phyloP scores from a whole-genome alignment of 2,797 vertebrate species.

The Halcyon leucocephala region DNA sequence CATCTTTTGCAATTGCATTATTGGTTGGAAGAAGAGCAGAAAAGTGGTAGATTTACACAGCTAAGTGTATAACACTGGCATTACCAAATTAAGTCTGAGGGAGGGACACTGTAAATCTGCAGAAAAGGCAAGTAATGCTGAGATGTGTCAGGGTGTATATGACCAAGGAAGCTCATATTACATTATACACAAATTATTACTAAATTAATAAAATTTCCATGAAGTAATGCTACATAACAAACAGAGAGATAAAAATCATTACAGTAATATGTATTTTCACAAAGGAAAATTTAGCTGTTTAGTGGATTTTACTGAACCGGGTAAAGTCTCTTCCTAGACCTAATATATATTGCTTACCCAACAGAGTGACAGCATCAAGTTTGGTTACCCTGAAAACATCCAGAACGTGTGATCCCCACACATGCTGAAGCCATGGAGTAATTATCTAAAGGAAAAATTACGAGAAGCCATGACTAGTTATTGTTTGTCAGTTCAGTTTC shows the following conservation, averaged over 20 bases:
- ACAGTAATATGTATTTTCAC: neutral
- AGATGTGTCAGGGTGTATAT: neutral
- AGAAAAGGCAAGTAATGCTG: neutral
- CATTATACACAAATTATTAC: neutral
- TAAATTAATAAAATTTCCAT: neutral
- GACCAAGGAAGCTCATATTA: neutral
- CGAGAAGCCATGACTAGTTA: neutral
- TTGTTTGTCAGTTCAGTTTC: neutral
- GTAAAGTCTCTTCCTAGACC: neutral
- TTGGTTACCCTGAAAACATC: neutral
- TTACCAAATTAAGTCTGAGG: neutral
- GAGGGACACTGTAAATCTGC: neutral
- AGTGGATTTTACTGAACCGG: neutral
- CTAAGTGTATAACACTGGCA: neutral
- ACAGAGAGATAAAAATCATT: neutral
- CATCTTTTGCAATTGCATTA: neutral
- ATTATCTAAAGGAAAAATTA: neutral
- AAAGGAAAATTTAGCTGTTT: neutral
- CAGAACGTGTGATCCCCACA: neutral
- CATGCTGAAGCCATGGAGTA: neutral
- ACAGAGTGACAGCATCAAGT: neutral
- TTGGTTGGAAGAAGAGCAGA: neutral
- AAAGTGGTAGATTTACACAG: neutral
- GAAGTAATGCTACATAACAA: neutral
- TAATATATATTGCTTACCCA: neutral